A percentile compares a stretch with the other conserved stretches of the same genome.
phyloP scores from a whole-genome alignment of 2,888 invertebrate species.

The Acrobeloides nanus region DNA sequence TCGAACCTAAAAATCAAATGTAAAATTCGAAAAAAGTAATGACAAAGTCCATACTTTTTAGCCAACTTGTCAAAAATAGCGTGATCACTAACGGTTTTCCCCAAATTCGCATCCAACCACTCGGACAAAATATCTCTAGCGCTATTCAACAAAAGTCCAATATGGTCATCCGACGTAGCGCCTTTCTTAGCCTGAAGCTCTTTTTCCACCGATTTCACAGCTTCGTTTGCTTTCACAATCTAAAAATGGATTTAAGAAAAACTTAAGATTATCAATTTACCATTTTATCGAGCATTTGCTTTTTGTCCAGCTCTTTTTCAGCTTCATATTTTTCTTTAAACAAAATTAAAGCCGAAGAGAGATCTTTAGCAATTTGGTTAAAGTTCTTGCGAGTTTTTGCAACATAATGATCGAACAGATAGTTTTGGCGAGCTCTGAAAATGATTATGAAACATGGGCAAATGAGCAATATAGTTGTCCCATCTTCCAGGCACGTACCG shows the following conservation, averaged over 20 bases:
- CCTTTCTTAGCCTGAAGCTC: slow-evolving; percentile 66
- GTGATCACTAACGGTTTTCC: slow-evolving; percentile 78
- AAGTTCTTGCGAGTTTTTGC: slow-evolving; percentile 7
- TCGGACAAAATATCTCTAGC: slow-evolving; percentile 81
- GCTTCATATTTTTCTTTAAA: slow-evolving; percentile 53
- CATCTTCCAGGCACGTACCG: too few species aligned
- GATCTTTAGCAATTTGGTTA: slow-evolving; percentile 28
- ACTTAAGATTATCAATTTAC: background rate
- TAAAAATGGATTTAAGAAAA: slow-evolving; percentile 5
- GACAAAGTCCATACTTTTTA: too few species aligned
- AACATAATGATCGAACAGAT: slow-evolving; percentile 45
- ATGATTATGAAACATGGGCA: too few species aligned
- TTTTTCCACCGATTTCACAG: slow-evolving; percentile 62
- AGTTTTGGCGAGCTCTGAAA: slow-evolving; percentile 50
- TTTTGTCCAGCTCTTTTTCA: slow-evolving; percentile 78
- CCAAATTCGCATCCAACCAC: slow-evolving; percentile 77
- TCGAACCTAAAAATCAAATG: slow-evolving; percentile 67
- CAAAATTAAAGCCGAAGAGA: slow-evolving; percentile 29
- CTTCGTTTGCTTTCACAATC: slow-evolving; percentile 57
- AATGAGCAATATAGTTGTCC: too few species aligned
- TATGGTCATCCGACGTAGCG: slow-evolving; percentile 54
- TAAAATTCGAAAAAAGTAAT: too few species aligned
- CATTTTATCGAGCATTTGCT: slow-evolving; percentile 61
- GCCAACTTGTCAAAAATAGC: slow-evolving; percentile 80
- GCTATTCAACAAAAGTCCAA: slow-evolving; percentile 61